phyloP scores from a whole-genome alignment of 2,888 invertebrate genomes.

The Acronicta alni region DNA sequence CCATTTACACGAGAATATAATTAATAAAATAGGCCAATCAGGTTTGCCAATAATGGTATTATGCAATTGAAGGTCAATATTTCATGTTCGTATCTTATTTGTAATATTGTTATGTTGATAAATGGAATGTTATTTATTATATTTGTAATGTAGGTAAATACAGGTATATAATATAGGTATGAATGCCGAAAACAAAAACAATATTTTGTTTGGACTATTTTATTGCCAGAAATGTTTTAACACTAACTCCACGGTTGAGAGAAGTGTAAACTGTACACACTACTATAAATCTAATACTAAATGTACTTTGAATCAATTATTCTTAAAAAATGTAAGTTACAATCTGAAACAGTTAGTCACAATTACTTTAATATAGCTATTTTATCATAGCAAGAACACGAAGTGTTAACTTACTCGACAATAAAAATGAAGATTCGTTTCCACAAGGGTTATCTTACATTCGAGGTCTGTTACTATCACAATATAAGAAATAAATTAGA shows the following conservation, averaged over 20 bases:
- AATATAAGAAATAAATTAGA: conserved; percentile 85
- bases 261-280: conserved; percentile 85
- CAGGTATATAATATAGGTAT: conserved; percentile 8
- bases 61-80: conserved; percentile 1
- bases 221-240: conserved; percentile 89
- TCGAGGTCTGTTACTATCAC: conserved; percentile 87
- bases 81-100: conserved; percentile 6
- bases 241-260: conserved; percentile 78
- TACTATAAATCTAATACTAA: conserved; percentile 83
- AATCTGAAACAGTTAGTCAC: conserved; percentile 79
- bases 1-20: too few species aligned
- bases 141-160: too few species aligned
- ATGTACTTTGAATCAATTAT: conserved; percentile 80
- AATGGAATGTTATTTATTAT: conserved; percentile 5
- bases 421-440: conserved; percentile 81
- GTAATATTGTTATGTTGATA: conserved; percentile 10
- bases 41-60: too few species aligned
- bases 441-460: conserved; percentile 80
- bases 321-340: conserved; percentile 68
- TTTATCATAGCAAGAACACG: conserved; percentile 73
- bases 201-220: conserved; percentile 84
- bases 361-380: conserved; percentile 71
- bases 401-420: conserved; percentile 69
- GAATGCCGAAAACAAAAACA: conserved; percentile 57
- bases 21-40: too few species aligned